A percentile compares a stretch with the other conserved stretches of the same genome.
These are phyloP conservation scores for Channallabes apus DNA, from an alignment of 2,797 vertebrate genomes.

Conservation along the genomic window DNA sequence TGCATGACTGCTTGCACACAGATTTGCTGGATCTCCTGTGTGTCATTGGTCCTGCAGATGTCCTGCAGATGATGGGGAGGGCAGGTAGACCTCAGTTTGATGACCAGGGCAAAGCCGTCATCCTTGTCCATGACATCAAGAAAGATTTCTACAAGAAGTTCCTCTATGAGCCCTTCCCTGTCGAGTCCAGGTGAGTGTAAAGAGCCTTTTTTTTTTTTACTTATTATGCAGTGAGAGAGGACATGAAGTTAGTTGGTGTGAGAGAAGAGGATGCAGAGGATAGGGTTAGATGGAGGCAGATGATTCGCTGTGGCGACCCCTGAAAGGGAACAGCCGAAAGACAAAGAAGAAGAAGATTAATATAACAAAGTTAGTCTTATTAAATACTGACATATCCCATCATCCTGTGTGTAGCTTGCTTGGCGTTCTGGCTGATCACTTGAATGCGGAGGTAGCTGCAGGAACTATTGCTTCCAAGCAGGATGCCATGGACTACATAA, in stretches of 20 bases:
- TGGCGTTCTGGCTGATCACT: conserved; percentile 89
- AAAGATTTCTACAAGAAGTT: conserved; percentile 99
- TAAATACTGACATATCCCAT: neutral
- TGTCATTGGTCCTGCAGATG: conserved; percentile 76
- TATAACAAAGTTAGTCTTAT: neutral
- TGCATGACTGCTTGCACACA: conserved; percentile 1
- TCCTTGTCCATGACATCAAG: conserved; percentile 97
- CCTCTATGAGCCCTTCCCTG: conserved; percentile 97
- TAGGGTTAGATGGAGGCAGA: too few relatives aligned
- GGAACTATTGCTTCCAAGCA: conserved; percentile 96
- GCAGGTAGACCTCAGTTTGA: conserved; percentile 97
- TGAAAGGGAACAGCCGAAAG: too few relatives aligned
- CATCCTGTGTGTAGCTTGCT: conserved; percentile 78
- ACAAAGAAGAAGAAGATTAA: too few relatives aligned
- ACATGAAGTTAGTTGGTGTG: too few relatives aligned
- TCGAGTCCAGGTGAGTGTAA: conserved; percentile 89
- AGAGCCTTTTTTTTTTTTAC: neutral
- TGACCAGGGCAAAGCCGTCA: conserved; percentile 98
- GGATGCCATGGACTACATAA: conserved; percentile 98
- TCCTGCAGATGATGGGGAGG: conserved; percentile 99
- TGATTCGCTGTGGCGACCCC: too few relatives aligned
- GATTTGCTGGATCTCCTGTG: neutral
- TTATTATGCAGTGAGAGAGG: too few relatives aligned
- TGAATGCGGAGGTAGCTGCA: conserved; percentile 95
- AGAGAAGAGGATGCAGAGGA: too few relatives aligned